Evolutionary conservation across 2,113 vertebrate genomes (phyloP).

Genomic region (Himantopus leucocephalus): DNA sequence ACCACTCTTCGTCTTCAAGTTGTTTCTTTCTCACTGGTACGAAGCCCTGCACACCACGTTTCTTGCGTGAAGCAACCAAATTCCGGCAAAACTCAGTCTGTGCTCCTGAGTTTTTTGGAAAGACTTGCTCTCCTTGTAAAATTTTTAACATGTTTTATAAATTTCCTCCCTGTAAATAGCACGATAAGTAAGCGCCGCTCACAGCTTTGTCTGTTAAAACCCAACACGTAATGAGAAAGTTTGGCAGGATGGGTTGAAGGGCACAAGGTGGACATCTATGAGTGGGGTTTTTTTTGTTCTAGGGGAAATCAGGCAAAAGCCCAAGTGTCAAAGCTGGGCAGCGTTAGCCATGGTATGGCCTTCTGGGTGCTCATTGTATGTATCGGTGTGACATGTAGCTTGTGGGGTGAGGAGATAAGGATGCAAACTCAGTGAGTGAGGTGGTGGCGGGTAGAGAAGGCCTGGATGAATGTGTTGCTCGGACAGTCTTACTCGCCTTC

Average conservation of each 20-base stretch:
- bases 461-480: background rate
- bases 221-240: accelerated
- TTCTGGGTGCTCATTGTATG: background rate
- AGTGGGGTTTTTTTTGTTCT: background rate
- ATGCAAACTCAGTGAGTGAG: background rate
- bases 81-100: background rate
- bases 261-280: too few species aligned
- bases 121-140: conserved; percentile 37
- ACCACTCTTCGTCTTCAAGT: background rate
- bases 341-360: background rate
- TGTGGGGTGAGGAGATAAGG: background rate
- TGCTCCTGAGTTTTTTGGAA: background rate
- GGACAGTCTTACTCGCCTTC: background rate
- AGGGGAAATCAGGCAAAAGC: background rate
- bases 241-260: background rate
- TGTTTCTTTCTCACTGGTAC: background rate
- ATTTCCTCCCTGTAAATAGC: background rate
- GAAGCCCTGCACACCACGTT: background rate
- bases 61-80: background rate
- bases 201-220: background rate
- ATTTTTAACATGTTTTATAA: conserved; percentile 16
- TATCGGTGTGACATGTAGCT: background rate
- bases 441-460: background rate
- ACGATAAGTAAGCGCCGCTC: background rate
- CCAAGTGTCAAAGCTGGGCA: background rate